Evolutionary conservation across 2,113 vertebrate species (phyloP), one percentile per base, ranked within the genome.

Genomic region (Larimichthys crocea): DNA sequence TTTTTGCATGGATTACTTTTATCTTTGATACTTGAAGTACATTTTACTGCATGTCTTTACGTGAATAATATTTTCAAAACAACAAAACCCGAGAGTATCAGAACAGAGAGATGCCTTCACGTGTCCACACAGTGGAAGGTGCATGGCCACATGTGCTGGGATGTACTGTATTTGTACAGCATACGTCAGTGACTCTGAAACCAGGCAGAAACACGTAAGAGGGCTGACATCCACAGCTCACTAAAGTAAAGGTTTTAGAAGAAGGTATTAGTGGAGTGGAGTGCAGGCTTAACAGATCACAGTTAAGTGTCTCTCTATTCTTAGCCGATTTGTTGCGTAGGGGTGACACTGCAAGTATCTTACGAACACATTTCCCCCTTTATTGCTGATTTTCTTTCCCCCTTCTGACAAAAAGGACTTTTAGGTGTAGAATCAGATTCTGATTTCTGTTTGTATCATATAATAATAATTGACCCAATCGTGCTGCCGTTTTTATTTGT

Each of bases 261-360:
- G 71, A 40, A 11, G 55, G 81, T 72, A 80, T 90, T 87, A 89
- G 72, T 50, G 31, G 78, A 77, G 26, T 26, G 26, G 26, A 86
- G 85, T 49, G n/a, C 20, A 75, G 68, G 90, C 60, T 93, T 91
- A 92, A 77, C 67, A 74, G 86, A 74, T 83, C 55, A 85, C 78
- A 74, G 53, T 66, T 80, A 84, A 86, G 74, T 82, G 84, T 63
- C 74, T 66, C 35, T 42, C 83, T 92, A 86, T 88, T 90, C 71
- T 89, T 89, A 87, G 85, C 29, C 40, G 1, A 42, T 2, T 48
- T 50, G n/a, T 48, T 48, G 76, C 50, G 48, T 65, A 29, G 59
- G 12, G 66, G 50, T 90, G 79, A 88, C 53, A 10, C 59, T 69
- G 80, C 67, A 86, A 73, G 0, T 75, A 19, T 61, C 31, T 35